Base-by-base conservation (phyloP, 2,797 vertebrate species). In the Melanotaenia maccullochi region DNA sequence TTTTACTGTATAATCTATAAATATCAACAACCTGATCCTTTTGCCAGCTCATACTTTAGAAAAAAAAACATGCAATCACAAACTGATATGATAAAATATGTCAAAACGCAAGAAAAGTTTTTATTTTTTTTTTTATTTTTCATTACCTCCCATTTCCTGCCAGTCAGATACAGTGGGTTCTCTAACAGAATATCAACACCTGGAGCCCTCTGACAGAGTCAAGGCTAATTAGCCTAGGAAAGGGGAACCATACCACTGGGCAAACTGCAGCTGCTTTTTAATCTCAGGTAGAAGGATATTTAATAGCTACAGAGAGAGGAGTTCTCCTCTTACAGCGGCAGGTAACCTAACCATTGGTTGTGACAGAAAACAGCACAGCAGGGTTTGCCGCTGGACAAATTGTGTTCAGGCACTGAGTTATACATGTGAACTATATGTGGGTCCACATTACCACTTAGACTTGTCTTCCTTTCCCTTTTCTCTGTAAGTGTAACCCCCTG, bases 201-300 rank as follows among this genome's bases (percentile, higher is more conserved):
- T 88, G 84, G 86, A 93, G 84, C 84, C 81, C 89, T 88, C 87
- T 83, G 86, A 87, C 75, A 68, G 78, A 84, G 85, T 89, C 83
- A 76, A 59, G 75, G 75, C 68, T 91, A 92, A 94, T 93, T 92
- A 89, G 80, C 87, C 90, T 81, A 90, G 80, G 89, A 79, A 89
- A 71, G 68, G 75, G 88, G 81, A 80, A 73, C 64, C 71, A 51
- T 42, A 36, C 35, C 71, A 73, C 68, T 55, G 81, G 51, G 38
- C 76, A 69, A 83, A 88, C 81, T 73, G 78, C 71, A 84, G 79
- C 68, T 65, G 65, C 49, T 68, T 65, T 85, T 79, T 76, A 89
- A 88, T 85, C 75, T 85, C 65, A 86, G 85, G 73, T 73, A 47
- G 78, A 77, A 71, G 68, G 69, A 83, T 88, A 87, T 88, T 89